Conservation (phyloP, 2,888 invertebrate genomes). For the Epinotia demarniana region DNA sequence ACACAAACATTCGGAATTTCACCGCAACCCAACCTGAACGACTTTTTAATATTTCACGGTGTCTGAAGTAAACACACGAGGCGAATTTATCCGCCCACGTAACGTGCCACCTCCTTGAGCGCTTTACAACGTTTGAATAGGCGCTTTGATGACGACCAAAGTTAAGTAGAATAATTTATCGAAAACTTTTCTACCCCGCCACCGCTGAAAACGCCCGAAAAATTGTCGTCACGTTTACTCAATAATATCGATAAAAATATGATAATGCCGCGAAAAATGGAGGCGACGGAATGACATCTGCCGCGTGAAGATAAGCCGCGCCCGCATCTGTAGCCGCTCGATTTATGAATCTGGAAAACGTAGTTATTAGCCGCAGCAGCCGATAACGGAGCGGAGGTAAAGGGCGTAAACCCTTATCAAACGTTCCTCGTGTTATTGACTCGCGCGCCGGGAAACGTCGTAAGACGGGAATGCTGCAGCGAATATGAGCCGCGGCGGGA, state of each 20-base stretch:
- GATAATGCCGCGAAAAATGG: slow-evolving; percentile 45
- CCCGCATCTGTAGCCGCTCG: slow-evolving; percentile 17
- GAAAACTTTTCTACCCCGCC: slow-evolving; percentile 32
- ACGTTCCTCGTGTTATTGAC: slow-evolving; percentile 31
- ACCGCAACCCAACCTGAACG: not conserved
- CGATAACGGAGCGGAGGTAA: slow-evolving; percentile 30
- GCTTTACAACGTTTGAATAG: slow-evolving; percentile 32
- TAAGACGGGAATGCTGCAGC: slow-evolving; percentile 20
- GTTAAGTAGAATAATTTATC: slow-evolving; percentile 31
- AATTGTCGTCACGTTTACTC: slow-evolving; percentile 41
- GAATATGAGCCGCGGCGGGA: slow-evolving; percentile 29
- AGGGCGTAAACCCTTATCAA: slow-evolving; percentile 42
- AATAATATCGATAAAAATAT: slow-evolving; percentile 45
- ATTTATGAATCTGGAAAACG: slow-evolving; percentile 23
- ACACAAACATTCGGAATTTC: not conserved
- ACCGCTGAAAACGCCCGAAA: slow-evolving; percentile 24
- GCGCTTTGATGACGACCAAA: slow-evolving; percentile 29
- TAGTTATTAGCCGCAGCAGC: slow-evolving; percentile 26
- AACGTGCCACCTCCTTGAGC: not conserved
- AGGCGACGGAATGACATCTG: slow-evolving; percentile 42
- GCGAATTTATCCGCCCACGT: not conserved
- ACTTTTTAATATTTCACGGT: not conserved
- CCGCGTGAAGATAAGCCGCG: slow-evolving; percentile 38
- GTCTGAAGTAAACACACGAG: not conserved
- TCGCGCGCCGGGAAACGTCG: slow-evolving; percentile 29